Base-by-base conservation (phyloP, 1,140 invertebrate genomes). In the Drosophila repletoides region DNA sequence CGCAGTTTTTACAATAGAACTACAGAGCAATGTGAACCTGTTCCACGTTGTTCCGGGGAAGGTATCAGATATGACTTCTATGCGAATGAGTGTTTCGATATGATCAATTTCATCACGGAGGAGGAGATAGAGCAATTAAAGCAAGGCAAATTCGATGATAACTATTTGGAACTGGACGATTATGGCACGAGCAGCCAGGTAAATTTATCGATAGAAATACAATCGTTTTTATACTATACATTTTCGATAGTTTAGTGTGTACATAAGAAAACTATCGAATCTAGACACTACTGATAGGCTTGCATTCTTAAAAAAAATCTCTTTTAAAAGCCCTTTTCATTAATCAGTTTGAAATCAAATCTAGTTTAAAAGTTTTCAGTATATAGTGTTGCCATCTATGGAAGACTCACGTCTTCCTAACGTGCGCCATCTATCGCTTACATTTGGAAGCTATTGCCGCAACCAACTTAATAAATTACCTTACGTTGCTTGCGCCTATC, bases 1-100 rank as follows among this genome's bases (percentile, higher is more conserved):
- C 77, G 81, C 0, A 88, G 63, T 51, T 89, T 70, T 45, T 89
- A 76, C 41, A 88, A 89, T 59, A 5, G 12, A 4, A 40, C 29
- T 1, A 51, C 72, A 3, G 49, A 76, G 4, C 61, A 66, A 21
- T 89, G 88, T 17, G 88, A 89, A 7, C 10, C 22, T 5, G 66
- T 72, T 12, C 43, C 64, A 0, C 9, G 38, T 1, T 73, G 66
- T 22, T 51, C 40, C 0, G 38, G 38, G 0, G 31, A 45, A 0
- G 58, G 63, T 9, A 55, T 75, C 7, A 58, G 52, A 17, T 89
- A 89, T 22, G 76, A 89, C 41, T 46, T 48, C 4, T 74, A 45
- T 48, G 64, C 69, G 15, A 89, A 89, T 36, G 76, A 88, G 12
- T 81, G 72, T 10, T 17, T 70, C 0, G 74, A 83, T 43, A 41